phyloP scores from a whole-genome alignment of 2,113 vertebrate genomes.

The Ascaphus truei region DNA sequence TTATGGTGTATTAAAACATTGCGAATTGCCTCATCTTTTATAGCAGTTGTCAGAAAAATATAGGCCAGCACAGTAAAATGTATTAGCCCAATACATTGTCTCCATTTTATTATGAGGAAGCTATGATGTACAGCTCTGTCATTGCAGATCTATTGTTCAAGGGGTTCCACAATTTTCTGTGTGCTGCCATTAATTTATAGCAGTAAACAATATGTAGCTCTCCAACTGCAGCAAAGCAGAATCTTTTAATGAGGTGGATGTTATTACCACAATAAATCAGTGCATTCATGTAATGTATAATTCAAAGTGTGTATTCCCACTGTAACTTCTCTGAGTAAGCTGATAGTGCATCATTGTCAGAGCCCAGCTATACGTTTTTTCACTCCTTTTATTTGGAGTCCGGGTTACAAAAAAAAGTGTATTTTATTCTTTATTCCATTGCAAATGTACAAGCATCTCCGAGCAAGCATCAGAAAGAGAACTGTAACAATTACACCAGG shows the following conservation, averaged over 20 bases:
- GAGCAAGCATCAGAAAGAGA: conserved; percentile 59
- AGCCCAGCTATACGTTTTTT: conserved; percentile 54
- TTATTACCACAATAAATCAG: conserved; percentile 99
- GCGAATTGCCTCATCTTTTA: conserved; percentile 75
- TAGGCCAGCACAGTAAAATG: conserved; percentile 69
- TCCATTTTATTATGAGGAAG: conserved; percentile 80
- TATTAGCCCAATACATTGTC: conserved; percentile 88
- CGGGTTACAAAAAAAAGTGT: not conserved
- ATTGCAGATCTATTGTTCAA: conserved; percentile 83
- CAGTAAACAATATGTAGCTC: conserved; percentile 89
- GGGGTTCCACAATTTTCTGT: conserved; percentile 74
- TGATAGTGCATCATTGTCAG: conserved; percentile 97
- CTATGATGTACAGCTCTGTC: conserved; percentile 89
- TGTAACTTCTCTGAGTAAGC: conserved; percentile 90
- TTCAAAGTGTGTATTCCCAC: conserved; percentile 99
- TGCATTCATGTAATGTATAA: conserved; percentile 97
- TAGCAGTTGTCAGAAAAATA: conserved; percentile 81
- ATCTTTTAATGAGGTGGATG: conserved; percentile 97
- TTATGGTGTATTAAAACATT: conserved; percentile 68
- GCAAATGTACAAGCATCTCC: conserved; percentile 65
- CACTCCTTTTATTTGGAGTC: conserved; percentile 61
- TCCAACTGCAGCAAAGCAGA: conserved; percentile 77
- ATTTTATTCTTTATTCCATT: conserved; percentile 63
- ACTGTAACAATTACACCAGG: conserved; percentile 70
- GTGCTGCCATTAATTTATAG: conserved; percentile 86